Base-by-base conservation (phyloP, 1,140 invertebrate species). In the Scaptomyza graminum region DNA sequence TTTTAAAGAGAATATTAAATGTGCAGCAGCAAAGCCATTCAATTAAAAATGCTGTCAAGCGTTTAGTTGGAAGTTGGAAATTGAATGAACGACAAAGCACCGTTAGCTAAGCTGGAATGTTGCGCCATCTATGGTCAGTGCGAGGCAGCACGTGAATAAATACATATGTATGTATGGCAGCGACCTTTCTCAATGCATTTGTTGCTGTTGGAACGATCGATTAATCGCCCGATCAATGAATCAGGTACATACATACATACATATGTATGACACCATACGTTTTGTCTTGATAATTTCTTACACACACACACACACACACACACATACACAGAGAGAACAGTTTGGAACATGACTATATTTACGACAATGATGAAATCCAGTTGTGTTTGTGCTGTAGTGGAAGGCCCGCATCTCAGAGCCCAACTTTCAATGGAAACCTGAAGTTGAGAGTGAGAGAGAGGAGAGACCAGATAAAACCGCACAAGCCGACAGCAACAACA, bases 361-460 rank as follows among this genome's bases (percentile, higher is more conserved):
- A 76, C 44, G 47, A 70, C 50, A 69, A 75, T 87, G 82, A 87
- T 87, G 82, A 87, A 87, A 87, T 82, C 54, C 44, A 55, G 13
- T 55, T 43, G 47, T 39, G 28, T 15, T 43, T 34, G 39, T 15
- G 41, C 28, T 6, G 28, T 6, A 31, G 28, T 37, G 8, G 22
- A 15, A 75, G 77, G 47, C 77, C 77, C 77, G 77, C 77, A 80
- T 80, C 61, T 76, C 55, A 68, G 60, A 50, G 52, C 57, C 63
- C 76, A 70, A 79, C 65, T 74, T 83, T 80, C 76, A 79, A 76
- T 84, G 72, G 67, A 84, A 84, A 76, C 79, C 67, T 56, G 73
- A 74, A 85, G 56, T 67, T 62, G 37, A 41, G 12, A 3, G 37
- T n/a, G 37, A 41, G 34, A 11, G 34, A 22, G 18, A 22, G 9